phyloP scores from a whole-genome alignment of 2,888 invertebrate species.

The Leistus spinibarbis region DNA sequence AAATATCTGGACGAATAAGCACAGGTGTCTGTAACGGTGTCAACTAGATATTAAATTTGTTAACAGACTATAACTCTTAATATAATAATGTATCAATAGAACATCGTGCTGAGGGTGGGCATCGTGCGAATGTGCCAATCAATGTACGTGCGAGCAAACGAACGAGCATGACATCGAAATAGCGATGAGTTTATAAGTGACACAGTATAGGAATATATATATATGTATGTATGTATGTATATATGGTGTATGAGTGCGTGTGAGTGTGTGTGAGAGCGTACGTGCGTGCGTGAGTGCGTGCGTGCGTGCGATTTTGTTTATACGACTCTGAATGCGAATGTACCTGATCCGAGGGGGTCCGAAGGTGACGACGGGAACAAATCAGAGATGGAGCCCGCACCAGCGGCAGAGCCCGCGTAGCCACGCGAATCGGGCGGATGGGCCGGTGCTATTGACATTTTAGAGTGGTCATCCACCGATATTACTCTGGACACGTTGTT shows the following conservation, averaged over 20 bases:
- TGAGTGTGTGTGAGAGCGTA: slow-evolving; percentile 6
- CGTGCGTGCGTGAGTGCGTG: slow-evolving; percentile 34
- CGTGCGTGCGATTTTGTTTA: slow-evolving; percentile 5
- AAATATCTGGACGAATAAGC: background rate
- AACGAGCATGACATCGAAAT: slow-evolving; percentile 21
- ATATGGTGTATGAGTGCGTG: background rate
- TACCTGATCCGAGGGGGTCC: slow-evolving; percentile 59
- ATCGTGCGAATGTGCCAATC: background rate
- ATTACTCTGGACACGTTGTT: slow-evolving; percentile 55
- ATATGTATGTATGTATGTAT: background rate
- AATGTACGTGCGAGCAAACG: slow-evolving; percentile 21
- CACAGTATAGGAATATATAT: background rate
- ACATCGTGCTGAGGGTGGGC: background rate
- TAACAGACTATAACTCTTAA: background rate
- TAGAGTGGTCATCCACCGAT: slow-evolving; percentile 54
- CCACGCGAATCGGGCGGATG: slow-evolving; percentile 53
- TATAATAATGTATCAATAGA: background rate
- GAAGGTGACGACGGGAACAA: slow-evolving; percentile 57
- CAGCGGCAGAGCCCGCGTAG: slow-evolving; percentile 49
- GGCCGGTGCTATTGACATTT: slow-evolving; percentile 54
- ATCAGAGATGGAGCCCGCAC: slow-evolving; percentile 52
- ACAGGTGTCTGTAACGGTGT: background rate
- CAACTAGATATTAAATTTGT: background rate
- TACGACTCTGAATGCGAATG: slow-evolving; percentile 19
- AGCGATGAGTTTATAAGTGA: background rate